Evolutionary conservation across 1,140 invertebrate genomes (phyloP), one percentile per base, ranked within the genome.

Genomic region (Ericerus pela): DNA sequence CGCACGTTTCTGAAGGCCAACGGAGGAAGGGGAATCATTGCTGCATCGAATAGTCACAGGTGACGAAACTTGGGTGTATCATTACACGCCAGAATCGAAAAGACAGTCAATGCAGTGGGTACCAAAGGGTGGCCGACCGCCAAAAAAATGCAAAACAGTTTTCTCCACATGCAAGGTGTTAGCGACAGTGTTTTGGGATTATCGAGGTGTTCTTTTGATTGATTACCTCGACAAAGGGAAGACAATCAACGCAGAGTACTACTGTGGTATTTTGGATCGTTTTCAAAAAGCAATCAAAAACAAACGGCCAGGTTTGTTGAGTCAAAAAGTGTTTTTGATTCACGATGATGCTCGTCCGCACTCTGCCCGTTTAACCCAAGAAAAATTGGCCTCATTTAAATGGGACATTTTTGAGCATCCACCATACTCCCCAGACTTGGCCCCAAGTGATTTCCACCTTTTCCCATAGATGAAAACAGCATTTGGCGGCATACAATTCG

Each of bases 291-390:
- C 59, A 1, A 62, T 64, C 27, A 53, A 62, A 29, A 63, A 63
- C 59, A 62, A 61, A 57, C 38, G 60, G 29, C 36, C 53, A 8
- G 53, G 60, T 55, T 53, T 60, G 38, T 53, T 64, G 47, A 61
- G 16, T 28, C 16, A n/a, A 38, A 36, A 53, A 59, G 54, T 66
- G 20, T 51, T 61, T 33, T 54, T 66, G 12, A 54, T 62, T 22
- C 63, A 69, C 54, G 67, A 70, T 61, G 71, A 70, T 52, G 64
- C 67, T n/a, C 58, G 60, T 26, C 64, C 63, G 18, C 63, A 71
- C 55, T 54, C 57, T 29, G 58, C 59, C 36, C 16, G 18, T 16
- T 2, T 41, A 28, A 66, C 63, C 22, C 31, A 58, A 22, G 33
- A 57, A 1, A 41, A 60, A 20, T 54, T 62, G 43, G 36, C 16